phyloP scores from a whole-genome alignment of 2,113 vertebrate species.

The Lates calcarifer region DNA sequence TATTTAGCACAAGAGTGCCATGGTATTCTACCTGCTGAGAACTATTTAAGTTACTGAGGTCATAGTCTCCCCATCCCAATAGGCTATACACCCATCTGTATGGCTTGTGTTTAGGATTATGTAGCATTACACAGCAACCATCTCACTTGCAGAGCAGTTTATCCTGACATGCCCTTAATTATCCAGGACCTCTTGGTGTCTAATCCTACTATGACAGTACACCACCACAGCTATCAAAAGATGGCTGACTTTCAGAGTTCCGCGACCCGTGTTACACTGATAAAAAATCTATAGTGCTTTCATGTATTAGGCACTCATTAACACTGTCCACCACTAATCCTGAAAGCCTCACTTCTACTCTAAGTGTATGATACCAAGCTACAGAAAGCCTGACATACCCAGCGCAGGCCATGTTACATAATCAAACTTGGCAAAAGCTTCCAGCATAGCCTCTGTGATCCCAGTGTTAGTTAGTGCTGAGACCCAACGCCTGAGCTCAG shows the following conservation, averaged over 20 bases:
- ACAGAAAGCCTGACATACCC: slow-evolving; percentile 34
- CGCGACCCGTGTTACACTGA: background rate
- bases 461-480: slow-evolving; percentile 51
- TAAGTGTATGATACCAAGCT: slow-evolving; percentile 32
- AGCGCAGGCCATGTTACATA: slow-evolving; percentile 50
- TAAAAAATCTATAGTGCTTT: slow-evolving; percentile 18
- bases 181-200: slow-evolving; percentile 41
- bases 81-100: slow-evolving; percentile 3
- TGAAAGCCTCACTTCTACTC: slow-evolving; percentile 48
- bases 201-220: slow-evolving; percentile 38
- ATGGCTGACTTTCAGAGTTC: slow-evolving; percentile 18
- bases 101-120: slow-evolving; percentile 44
- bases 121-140: slow-evolving; percentile 40
- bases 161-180: slow-evolving; percentile 57
- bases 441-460: slow-evolving; percentile 44
- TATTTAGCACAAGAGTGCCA: background rate
- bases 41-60: slow-evolving; percentile 40
- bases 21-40: slow-evolving; percentile 15
- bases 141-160: slow-evolving; percentile 45
- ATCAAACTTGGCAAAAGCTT: slow-evolving; percentile 49
- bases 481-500: slow-evolving; percentile 62
- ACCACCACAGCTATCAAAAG: slow-evolving; percentile 34
- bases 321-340: slow-evolving; percentile 40
- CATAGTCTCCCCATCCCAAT: slow-evolving; percentile 1
- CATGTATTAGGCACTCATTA: slow-evolving; percentile 32